Base-by-base conservation (phyloP, 1,140 invertebrate genomes). In the Nautilus pompilius region DNA sequence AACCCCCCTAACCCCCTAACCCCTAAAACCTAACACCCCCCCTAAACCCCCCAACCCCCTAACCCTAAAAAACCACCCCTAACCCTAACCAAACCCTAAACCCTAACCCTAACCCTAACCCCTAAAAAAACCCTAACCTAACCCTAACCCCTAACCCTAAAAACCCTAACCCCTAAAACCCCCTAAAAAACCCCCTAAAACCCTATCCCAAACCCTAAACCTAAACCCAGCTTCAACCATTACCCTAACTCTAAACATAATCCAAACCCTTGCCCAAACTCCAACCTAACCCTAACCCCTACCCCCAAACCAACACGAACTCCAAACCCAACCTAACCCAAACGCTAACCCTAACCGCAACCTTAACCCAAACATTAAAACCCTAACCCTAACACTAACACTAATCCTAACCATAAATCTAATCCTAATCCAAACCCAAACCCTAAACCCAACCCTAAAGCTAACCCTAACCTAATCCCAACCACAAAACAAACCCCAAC, bases 361-460 rank as follows among this genome's bases (percentile, higher is more conserved):
- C 67, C 63, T 60, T 66, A 66, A 66, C 67, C 67, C 67, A 63
- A 62, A 69, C 67, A 59, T 64, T 69, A n/a, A n/a, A 66, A 66
- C 63, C 64, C 60, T 69, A 69, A 69, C 59, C 63, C 67, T 65
- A 68, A 68, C 63, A 63, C 67, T 69, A 69, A 69, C 64, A 63
- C 67, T 66, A 69, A 69, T 58, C 63, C 64, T 66, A 66, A 69
- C 63, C 60, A 33, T n/a, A 58, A 65, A 48, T 55, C 67, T 61
- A 54, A 62, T 56, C 45, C 63, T 61, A 58, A 62, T 33, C 63
- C 62, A 61, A 58, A 65, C 53, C 67, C 63, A 62, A 69, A 66
- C 63, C 64, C 63, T 66, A 68, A 69, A 63, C 63, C 67, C 63
- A 69, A 69, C 60, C 67, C 64, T 62, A 69, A 62, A 56, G 60